These are phyloP conservation scores for Apostichopus leukothele DNA, from an alignment of 53 echinoderm and acorn worm genomes.

Conservation along the genomic window DNA sequence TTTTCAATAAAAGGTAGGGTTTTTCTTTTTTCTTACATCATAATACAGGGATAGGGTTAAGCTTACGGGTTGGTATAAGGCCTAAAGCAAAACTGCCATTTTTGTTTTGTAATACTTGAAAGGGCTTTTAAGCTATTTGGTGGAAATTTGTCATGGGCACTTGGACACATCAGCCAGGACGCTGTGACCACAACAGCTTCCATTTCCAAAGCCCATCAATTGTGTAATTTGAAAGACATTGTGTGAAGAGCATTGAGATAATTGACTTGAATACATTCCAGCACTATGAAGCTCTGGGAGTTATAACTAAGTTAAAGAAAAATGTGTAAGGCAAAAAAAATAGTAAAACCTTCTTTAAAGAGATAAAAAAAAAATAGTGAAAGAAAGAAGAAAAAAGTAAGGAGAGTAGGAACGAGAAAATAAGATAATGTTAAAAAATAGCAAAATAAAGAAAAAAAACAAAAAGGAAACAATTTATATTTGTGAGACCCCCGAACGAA, in stretches of 20 bases:
- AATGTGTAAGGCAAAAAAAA: slow-evolving; percentile 20
- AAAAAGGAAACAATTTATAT: slow-evolving; percentile 48
- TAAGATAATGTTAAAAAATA: slow-evolving; percentile 41
- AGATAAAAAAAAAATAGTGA: slow-evolving; percentile 27
- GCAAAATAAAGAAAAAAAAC: slow-evolving; percentile 44
- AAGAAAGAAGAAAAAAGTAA: slow-evolving; percentile 30
- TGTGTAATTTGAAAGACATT: slow-evolving; percentile 35
- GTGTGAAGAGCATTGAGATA: slow-evolving; percentile 49
- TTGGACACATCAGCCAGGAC: background rate
- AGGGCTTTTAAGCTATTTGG: slow-evolving; percentile 39
- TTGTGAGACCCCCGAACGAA: slow-evolving; percentile 44
- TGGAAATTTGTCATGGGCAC: background rate
- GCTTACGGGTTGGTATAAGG: slow-evolving; percentile 11
- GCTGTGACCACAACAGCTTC: background rate
- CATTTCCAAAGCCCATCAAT: background rate
- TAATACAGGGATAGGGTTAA: background rate
- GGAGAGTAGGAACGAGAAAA: background rate
- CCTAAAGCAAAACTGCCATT: slow-evolving; percentile 34
- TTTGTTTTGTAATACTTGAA: slow-evolving; percentile 41
- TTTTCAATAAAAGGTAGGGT: background rate
- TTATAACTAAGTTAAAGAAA: background rate
- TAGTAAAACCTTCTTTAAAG: background rate
- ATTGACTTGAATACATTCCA: slow-evolving; percentile 54
- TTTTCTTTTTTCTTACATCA: background rate
- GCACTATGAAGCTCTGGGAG: slow-evolving; percentile 52